Evolutionary conservation across 2,113 vertebrate genomes (phyloP).

Genomic region (Muntiacus muntjak): DNA sequence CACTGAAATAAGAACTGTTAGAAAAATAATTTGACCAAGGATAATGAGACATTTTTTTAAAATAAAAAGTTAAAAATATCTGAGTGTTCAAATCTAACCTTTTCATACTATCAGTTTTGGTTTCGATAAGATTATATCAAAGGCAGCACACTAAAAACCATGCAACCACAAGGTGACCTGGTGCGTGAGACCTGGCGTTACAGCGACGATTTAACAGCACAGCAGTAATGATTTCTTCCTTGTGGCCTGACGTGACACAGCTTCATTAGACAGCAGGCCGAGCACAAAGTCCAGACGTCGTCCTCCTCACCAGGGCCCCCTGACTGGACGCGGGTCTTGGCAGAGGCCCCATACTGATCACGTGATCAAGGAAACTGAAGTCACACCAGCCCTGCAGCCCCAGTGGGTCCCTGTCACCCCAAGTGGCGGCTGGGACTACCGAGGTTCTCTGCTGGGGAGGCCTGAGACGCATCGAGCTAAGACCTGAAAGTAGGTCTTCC

Average conservation of each 20-base stretch:
- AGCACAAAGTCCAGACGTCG: background rate
- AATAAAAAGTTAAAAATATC: background rate
- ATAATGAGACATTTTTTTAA: background rate
- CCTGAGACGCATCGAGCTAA: background rate
- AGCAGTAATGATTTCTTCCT: background rate
- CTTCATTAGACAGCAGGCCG: background rate
- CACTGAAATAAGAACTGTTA: background rate
- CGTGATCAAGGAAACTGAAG: rapidly evolving
- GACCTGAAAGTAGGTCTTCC: background rate
- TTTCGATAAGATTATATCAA: background rate
- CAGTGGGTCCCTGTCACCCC: rapidly evolving
- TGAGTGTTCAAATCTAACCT: background rate
- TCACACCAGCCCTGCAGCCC: background rate
- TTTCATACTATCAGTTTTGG: background rate
- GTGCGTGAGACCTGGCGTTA: background rate
- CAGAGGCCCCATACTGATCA: background rate
- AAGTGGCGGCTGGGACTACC: rapidly evolving
- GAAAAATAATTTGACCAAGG: background rate
- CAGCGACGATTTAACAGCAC: background rate
- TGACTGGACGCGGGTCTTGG: background rate
- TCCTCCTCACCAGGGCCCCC: background rate
- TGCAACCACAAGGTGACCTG: background rate
- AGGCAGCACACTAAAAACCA: background rate
- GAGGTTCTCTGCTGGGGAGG: background rate
- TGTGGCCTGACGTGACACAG: background rate